These are phyloP conservation scores for Uria lomvia DNA, from an alignment of 2,113 vertebrate species.

Conservation along the genomic window DNA sequence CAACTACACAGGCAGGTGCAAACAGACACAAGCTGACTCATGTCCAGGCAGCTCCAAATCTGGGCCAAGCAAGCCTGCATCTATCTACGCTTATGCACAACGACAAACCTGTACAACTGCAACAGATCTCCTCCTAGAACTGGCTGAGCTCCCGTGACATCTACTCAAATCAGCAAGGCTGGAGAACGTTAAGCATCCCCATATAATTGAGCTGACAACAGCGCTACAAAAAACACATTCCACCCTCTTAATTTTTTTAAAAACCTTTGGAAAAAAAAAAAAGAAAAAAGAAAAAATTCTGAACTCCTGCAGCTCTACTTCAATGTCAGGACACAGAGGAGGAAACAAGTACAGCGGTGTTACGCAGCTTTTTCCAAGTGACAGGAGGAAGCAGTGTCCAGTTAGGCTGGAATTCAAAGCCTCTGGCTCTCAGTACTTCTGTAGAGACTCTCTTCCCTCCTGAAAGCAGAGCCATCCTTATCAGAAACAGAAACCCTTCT, in stretches of 20 bases:
- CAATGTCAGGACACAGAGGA: background rate
- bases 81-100: background rate
- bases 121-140: background rate
- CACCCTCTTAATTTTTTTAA: background rate
- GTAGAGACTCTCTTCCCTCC: background rate
- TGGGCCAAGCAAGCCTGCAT: background rate
- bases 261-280: background rate
- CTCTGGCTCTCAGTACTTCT: background rate
- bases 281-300: background rate
- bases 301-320: background rate
- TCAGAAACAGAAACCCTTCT: background rate
- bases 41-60: background rate
- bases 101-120: background rate
- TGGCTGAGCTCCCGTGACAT: background rate
- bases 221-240: background rate
- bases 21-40: background rate
- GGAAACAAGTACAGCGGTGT: background rate
- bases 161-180: background rate
- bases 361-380: background rate
- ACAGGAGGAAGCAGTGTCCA: background rate
- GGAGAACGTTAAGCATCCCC: background rate
- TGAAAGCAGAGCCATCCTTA: background rate
- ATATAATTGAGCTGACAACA: background rate
- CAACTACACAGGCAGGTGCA: background rate
- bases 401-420: background rate